Percentiles rank a stretch among this genome's conserved stretches.
phyloP scores from a whole-genome alignment of 2,888 invertebrate genomes.

The Chloromyia formosa region DNA sequence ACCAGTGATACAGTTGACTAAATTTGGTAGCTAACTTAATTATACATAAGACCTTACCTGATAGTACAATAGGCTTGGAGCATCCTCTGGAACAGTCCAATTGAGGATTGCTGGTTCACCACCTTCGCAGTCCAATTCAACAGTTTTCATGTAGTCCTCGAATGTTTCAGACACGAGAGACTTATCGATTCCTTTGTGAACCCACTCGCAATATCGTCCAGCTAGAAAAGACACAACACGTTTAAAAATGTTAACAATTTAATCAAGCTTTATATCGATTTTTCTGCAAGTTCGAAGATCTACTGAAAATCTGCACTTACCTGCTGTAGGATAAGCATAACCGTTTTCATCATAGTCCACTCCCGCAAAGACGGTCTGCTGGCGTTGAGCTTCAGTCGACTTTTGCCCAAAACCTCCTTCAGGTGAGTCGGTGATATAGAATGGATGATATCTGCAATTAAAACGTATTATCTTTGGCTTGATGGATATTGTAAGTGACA shows the following conservation, averaged over 20 bases:
- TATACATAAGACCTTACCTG: no score
- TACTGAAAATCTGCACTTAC: no score
- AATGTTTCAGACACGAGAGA: constrained; percentile 78
- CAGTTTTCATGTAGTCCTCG: constrained; percentile 78
- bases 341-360: constrained; percentile 79
- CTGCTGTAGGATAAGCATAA: constrained; percentile 81
- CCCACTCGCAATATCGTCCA: constrained; percentile 89
- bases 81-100: constrained; percentile 87
- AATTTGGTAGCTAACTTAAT: no score
- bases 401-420: constrained; percentile 90
- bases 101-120: constrained; percentile 80
- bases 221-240: constrained; percentile 67
- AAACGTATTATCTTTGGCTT: neutral
- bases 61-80: constrained; percentile 86
- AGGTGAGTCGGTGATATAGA: constrained; percentile 87
- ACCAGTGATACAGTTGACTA: no score
- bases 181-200: constrained; percentile 79
- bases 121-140: constrained; percentile 77
- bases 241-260: no score
- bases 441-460: constrained; percentile 78
- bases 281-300: no score
- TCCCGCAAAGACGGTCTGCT: constrained; percentile 82
- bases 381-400: constrained; percentile 72
- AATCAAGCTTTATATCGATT: neutral
- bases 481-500: no score